Base-by-base conservation (phyloP, 2,797 vertebrate genomes). In the Lepus oiostolus region DNA sequence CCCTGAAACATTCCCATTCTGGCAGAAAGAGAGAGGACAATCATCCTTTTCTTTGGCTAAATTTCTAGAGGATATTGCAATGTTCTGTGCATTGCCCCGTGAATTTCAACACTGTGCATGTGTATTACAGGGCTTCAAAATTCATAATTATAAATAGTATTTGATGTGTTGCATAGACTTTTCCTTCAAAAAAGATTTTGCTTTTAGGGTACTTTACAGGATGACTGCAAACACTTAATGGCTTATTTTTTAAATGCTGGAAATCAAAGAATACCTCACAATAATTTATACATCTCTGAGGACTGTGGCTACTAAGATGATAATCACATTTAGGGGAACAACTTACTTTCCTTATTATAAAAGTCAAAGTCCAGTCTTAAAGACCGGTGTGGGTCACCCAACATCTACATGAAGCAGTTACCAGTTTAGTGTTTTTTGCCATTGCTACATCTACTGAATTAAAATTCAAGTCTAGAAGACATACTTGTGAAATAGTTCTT, bases 1-100 rank as follows among this genome's bases (percentile, higher is more conserved):
- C 21, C 42, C 32, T 35, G 60, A 87, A 92, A 91, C 79, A 87
- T 58, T 96, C 80, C 76, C 85, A 77, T 83, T 93, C 88, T 90
- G 79, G 71, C 63, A 90, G 93, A 60, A 70, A 92, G 68, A 93
- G 60, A 90, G 54, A 71, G 72, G 79, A 92, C 88, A 87, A 79
- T 89, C 62, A 35, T 72, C 42, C 88, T 93, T 47, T 93, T 96
- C 86, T 93, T 84, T 47, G 80, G 42, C 81, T 67, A 60, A 50
- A 70, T 92, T 96, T 88, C 52, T 93, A 85, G 71, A 88, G 88
- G 67, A 28, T 32, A 70, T 90, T 92, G 70, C 52, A 79, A 26
- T 24, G 82, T 90, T 87, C 90, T 76, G 30, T 67, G 62, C 63
- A 75, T 67, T 65, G 52, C 83, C 75, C 77, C 47, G 70, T 65